Evolutionary conservation across 2,797 vertebrate genomes (phyloP).

Genomic region (Caiman crocodilus): DNA sequence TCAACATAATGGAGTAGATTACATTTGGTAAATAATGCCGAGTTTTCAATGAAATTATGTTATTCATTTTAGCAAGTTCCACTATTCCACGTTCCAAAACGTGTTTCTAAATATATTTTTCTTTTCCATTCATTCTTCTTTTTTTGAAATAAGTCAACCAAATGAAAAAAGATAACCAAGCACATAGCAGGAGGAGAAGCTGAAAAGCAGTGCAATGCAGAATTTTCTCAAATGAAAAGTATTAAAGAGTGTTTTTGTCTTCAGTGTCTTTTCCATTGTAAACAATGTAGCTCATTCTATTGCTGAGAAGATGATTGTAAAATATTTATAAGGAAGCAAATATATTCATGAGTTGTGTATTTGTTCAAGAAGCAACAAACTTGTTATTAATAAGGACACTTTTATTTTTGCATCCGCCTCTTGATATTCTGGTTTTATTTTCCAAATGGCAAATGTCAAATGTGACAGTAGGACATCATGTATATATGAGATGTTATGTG

Average conservation of each 20-base stretch:
- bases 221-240: background rate
- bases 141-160: background rate
- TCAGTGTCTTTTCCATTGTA: background rate
- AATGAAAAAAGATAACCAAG: background rate
- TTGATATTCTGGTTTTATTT: background rate
- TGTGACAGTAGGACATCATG: background rate
- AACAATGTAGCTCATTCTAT: background rate
- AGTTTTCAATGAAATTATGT: background rate
- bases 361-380: background rate
- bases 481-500: rapidly evolving
- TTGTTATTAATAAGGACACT: background rate
- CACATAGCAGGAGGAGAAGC: background rate
- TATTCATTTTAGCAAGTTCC: background rate
- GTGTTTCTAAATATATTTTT: background rate
- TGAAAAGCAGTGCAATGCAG: background rate
- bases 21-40: background rate
- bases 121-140: background rate
- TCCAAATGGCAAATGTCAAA: background rate
- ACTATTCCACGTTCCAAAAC: background rate
- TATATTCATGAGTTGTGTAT: background rate
- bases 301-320: background rate
- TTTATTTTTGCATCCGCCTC: background rate
- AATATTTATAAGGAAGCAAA: background rate
- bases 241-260: background rate
- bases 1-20: background rate